Evolutionary conservation across 2,888 invertebrate genomes (phyloP).

Genomic region (Cordilura impudica): DNA sequence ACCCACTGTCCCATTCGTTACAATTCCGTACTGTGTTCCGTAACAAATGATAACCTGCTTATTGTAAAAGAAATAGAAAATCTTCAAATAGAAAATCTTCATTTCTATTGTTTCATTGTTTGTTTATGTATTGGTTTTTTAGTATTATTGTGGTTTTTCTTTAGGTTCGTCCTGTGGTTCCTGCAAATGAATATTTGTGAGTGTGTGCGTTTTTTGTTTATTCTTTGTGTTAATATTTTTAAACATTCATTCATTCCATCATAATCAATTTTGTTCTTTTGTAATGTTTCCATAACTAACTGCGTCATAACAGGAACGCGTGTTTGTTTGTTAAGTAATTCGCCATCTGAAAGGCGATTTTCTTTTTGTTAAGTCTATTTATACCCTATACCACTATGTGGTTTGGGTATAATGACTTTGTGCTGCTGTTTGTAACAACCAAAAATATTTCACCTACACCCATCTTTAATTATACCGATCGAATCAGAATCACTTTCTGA

Average conservation of each 20-base stretch:
- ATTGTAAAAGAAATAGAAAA: background rate
- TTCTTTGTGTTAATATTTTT: background rate
- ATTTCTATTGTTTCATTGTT: background rate
- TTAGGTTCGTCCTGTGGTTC: background rate
- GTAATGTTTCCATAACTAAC: background rate
- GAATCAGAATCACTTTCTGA: no score
- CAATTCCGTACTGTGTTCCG: no score
- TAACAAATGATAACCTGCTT: conserved; percentile 21
- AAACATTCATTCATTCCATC: conserved; percentile 29
- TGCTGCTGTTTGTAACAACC: no score
- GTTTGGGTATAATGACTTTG: no score
- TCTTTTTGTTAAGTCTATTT: no score
- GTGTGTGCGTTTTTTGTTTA: background rate
- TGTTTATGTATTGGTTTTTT: conserved; percentile 35
- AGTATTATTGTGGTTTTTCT: conserved; percentile 3
- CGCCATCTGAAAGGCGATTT: conserved; percentile 5
- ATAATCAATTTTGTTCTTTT: conserved; percentile 39
- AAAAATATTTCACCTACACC: no score
- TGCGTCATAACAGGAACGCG: conserved; percentile 36
- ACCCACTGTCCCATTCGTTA: background rate
- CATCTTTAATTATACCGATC: no score
- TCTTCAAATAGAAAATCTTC: background rate
- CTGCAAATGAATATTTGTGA: background rate
- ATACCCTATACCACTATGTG: no score
- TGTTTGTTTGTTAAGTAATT: conserved; percentile 4